Base-by-base conservation (phyloP, 2,797 vertebrate genomes). In the Centropyge bicolor region DNA sequence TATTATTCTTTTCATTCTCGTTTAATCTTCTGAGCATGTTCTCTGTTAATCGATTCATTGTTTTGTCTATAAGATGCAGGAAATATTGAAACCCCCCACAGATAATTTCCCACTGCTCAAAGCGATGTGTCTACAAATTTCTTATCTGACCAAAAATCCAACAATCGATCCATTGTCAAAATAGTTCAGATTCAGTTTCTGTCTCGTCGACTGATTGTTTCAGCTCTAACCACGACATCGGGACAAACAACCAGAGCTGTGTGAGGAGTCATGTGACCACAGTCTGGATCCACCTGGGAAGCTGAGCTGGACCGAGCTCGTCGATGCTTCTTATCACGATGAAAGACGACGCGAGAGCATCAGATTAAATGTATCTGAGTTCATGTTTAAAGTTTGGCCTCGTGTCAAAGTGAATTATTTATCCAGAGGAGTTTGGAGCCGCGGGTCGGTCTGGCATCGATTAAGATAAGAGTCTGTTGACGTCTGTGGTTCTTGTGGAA, bases 401-500 rank as follows among this genome's bases (percentile, higher is more conserved):
- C 19, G 27, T 56, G 71, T 85, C 67, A 81, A 84, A 68, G 61
- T 40, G 63, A 87, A 86, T 84, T 68, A 86, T 93, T 91, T 84
- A 84, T 88, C 78, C 70, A 9, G 66, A 76, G 71, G 43, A 77
- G 65, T 67, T 56, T 40, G 78, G 87, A 90, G 80, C 90, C 83
- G 36, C 46, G 66, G 65, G 56, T 55, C 9, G 45, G 76, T 89
- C 92, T 94, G 92, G 87, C 71, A 89, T 86, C 57, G 84, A 94
- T 94, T 93, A 93, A 83, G 87, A 93, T 92, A 83, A 89, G 86
- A 82, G 74, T 89, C 83, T 93, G 89, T 91, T 92, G 67, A 92
- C 84, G 88, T 92, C 86, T 88, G 93, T 90, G 91, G 93, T 88
- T 91, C 81, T 78, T 78, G 71, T 85, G 86, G 85, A 84, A 55